Base-by-base conservation (phyloP, 1,140 invertebrate genomes). In the Argopecten irradians region DNA sequence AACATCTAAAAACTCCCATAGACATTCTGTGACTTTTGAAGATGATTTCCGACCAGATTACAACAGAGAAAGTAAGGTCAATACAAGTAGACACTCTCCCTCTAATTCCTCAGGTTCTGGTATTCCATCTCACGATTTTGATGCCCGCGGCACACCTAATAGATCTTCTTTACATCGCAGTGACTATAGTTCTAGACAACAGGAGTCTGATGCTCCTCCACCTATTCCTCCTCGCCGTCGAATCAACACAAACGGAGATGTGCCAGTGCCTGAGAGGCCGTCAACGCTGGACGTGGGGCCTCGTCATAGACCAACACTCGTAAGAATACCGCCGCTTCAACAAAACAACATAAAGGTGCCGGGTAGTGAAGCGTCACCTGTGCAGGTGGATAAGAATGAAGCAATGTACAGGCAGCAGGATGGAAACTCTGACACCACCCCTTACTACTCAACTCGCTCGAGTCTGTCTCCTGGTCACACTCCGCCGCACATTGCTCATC, bases 91-190 rank as follows among this genome's bases (percentile, higher is more conserved):
- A 88, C 96, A 97, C 87, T 97, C 97, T 5, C 96, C 97, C 5
- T 97, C 97, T 7, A 97, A 97, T 93, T 96, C 97, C 14, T 97
- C 97, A n/a, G 97, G 96, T 91, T 96, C 96, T 33, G 83, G 85
- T 36, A 94, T 97, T 87, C 89, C 82, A 1, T 46, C 86, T 86
- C 84, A 41, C 97, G 94, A 96, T n/a, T 94, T 96, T 93, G 94
- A 96, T 94, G 90, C 94, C 92, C 88, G 89, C 35, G 86, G 91
- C 84, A 88, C 87, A 35, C 86, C 85, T 34, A 94, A 93, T 87
- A 84, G 91, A 84, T 83, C 91, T 83, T 86, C 83, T 43, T 94
- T 93, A 86, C 96, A 95, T 71, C 95, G 96, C 22, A 94, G 97
- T 88, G 87, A 90, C 43, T 89, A 82, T 34, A 55, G 55, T 84